Conservation (phyloP, 2,797 vertebrate species). For the Lutjanus argentimaculatus region DNA sequence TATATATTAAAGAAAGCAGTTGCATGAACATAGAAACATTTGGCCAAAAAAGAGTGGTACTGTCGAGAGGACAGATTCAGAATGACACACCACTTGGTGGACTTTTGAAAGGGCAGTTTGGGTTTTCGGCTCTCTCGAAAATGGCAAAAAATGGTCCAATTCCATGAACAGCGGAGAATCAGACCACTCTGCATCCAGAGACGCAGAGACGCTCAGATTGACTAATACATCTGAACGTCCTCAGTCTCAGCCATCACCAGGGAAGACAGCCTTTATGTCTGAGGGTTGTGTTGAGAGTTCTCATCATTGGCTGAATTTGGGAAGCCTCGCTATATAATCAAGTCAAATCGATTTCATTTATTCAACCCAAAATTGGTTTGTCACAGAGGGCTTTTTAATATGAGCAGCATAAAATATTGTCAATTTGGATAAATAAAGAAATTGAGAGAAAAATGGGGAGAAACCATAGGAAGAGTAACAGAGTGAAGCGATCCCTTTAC, state of each 20-base stretch:
- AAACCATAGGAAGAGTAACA: not conserved
- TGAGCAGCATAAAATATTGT: not conserved
- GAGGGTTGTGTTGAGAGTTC: not conserved
- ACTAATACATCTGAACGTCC: not conserved
- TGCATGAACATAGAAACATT: not conserved
- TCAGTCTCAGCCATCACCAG: not conserved
- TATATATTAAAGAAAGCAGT: constrained; percentile 5
- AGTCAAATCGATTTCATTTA: not conserved
- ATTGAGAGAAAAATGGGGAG: not conserved
- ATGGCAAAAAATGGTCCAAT: constrained; percentile 19
- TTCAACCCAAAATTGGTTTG: not conserved
- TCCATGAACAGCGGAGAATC: constrained; percentile 3
- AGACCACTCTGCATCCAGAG: not conserved
- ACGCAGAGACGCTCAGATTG: not conserved
- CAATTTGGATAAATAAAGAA: too few species aligned
- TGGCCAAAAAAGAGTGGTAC: not conserved
- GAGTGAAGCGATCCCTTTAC: too few species aligned
- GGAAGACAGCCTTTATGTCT: not conserved
- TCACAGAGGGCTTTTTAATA: not conserved
- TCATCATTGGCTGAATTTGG: not conserved
- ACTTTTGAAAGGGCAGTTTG: constrained; percentile 43
- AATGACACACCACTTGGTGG: constrained; percentile 26
- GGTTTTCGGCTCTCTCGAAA: constrained; percentile 31
- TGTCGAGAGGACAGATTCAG: constrained; percentile 24
- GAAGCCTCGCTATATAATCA: not conserved